A percentile compares a stretch with the other conserved stretches of the same genome.
Conservation (phyloP, 2,797 vertebrate species). For the Smutsia temminckii region DNA sequence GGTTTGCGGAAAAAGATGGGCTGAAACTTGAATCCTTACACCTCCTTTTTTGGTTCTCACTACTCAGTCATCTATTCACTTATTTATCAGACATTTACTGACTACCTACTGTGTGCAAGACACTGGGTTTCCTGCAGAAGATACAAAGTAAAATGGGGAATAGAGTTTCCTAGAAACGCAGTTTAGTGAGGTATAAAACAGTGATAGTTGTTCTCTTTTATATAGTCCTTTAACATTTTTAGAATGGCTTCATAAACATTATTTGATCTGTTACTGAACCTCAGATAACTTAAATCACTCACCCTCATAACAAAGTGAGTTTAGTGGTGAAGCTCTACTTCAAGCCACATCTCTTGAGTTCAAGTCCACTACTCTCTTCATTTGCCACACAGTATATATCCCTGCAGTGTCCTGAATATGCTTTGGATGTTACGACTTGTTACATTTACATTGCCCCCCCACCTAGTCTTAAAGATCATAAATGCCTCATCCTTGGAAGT, state of each 20-base stretch:
- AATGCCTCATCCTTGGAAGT: neutral
- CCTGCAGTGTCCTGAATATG: neutral
- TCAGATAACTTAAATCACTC: neutral
- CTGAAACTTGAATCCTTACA: neutral
- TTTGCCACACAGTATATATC: neutral
- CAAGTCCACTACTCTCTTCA: neutral
- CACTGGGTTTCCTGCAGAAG: neutral
- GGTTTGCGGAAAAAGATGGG: too few relatives aligned
- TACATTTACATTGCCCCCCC: neutral
- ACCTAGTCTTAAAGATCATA: neutral
- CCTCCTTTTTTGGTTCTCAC: neutral
- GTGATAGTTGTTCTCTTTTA: neutral
- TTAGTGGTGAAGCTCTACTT: neutral
- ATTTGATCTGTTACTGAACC: neutral
- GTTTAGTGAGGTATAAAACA: neutral
- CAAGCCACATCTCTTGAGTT: neutral
- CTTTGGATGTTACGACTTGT: neutral
- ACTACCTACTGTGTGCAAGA: neutral
- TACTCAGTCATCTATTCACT: neutral
- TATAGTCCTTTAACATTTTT: neutral
- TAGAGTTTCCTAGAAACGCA: neutral
- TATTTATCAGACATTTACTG: neutral
- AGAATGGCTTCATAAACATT: constrained; percentile 1
- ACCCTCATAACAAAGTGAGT: neutral
- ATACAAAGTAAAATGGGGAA: neutral